phyloP scores from a whole-genome alignment of 2,888 invertebrate species.

The Cataglyphis cursor region DNA sequence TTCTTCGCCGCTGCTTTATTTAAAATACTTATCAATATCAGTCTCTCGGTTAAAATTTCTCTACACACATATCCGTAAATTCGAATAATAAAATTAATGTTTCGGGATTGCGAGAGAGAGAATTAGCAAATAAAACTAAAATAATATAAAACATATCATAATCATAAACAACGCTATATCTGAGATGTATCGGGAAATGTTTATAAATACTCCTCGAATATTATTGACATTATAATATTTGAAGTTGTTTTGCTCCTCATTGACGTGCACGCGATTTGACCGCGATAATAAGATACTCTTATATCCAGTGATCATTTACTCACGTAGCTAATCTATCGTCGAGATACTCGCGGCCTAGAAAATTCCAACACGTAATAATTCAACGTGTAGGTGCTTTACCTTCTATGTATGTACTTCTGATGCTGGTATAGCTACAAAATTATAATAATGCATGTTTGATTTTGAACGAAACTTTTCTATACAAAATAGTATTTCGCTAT shows the following conservation, averaged over 20 bases:
- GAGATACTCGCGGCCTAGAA: conserved; percentile 24
- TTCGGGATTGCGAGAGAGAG: background rate
- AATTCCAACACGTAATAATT: conserved; percentile 42
- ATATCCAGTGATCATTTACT: conserved; percentile 5
- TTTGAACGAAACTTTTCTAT: background rate
- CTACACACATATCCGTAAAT: background rate
- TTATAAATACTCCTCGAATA: background rate
- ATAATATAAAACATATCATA: background rate
- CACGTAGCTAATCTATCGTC: conserved; percentile 35
- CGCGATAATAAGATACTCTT: background rate
- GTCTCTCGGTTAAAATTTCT: background rate
- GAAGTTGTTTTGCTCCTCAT: background rate
- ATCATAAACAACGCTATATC: background rate
- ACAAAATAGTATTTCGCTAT: background rate
- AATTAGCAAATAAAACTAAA: background rate
- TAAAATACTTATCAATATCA: background rate
- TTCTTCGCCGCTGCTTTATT: background rate
- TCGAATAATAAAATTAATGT: no score
- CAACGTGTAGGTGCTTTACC: conserved; percentile 26
- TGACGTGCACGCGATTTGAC: background rate
- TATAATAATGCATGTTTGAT: background rate
- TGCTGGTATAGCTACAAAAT: background rate
- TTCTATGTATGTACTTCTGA: background rate
- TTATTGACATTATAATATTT: background rate
- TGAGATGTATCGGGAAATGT: background rate